Evolutionary conservation across 2,888 invertebrate genomes (phyloP).

Genomic region (Eupithecia insigniata): DNA sequence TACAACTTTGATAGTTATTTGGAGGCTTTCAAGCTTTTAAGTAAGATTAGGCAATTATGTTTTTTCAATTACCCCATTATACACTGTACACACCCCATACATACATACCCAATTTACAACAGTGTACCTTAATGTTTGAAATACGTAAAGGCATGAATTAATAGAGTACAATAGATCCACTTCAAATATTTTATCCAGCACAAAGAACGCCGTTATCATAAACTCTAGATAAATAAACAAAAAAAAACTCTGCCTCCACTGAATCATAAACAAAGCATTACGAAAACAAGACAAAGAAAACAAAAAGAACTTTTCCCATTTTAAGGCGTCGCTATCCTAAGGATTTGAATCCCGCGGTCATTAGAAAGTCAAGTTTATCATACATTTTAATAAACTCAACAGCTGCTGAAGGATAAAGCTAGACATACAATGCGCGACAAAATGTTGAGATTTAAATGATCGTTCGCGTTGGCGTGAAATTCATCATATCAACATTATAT

Average conservation of each 20-base stretch:
- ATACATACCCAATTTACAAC: too few species aligned
- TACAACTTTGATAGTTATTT: not conserved
- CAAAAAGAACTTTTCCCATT: slow-evolving; percentile 70
- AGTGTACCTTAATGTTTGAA: not conserved
- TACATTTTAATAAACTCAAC: slow-evolving; percentile 75
- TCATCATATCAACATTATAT: too few species aligned
- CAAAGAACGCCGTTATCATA: slow-evolving; percentile 14
- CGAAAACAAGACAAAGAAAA: slow-evolving; percentile 52
- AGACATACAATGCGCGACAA: not conserved
- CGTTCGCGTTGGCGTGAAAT: too few species aligned
- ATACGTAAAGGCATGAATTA: not conserved
- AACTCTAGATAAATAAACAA: slow-evolving; percentile 10
- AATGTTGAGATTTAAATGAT: not conserved
- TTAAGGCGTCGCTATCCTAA: slow-evolving; percentile 57
- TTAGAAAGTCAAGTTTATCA: slow-evolving; percentile 63
- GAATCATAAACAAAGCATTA: slow-evolving; percentile 44
- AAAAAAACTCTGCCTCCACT: slow-evolving; percentile 35
- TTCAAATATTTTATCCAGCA: slow-evolving; percentile 11
- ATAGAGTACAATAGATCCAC: not conserved
- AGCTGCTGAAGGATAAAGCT: slow-evolving; percentile 57
- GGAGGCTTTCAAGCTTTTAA: not conserved
- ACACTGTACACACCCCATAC: too few species aligned
- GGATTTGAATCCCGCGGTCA: slow-evolving; percentile 74
- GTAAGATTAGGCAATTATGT: not conserved
- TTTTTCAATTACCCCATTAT: too few species aligned